Percentiles rank a stretch among this genome's conserved stretches.
phyloP scores from a whole-genome alignment of 1,140 invertebrate species.

The Elysia chlorotica region DNA sequence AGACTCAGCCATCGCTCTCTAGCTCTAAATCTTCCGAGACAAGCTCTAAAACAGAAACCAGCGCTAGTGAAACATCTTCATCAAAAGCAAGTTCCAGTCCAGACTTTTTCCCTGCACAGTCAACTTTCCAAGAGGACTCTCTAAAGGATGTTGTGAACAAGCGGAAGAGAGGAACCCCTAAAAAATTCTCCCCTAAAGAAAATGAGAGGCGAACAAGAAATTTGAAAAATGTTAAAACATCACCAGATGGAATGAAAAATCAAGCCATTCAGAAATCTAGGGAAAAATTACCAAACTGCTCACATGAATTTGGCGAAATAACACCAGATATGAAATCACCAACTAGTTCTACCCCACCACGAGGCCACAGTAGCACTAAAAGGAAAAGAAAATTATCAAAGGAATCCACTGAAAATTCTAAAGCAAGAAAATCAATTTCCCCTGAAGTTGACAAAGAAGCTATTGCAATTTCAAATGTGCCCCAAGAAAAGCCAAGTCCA shows the following conservation, averaged over 20 bases:
- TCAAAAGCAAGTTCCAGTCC: slow-evolving; percentile 12
- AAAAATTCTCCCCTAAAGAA: not conserved
- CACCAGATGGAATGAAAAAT: not conserved
- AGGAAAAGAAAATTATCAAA: not conserved
- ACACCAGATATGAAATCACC: slow-evolving; percentile 18
- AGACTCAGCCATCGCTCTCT: no score
- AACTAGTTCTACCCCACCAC: not conserved
- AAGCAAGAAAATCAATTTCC: not conserved
- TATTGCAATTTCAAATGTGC: not conserved
- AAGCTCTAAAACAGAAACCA: no score
- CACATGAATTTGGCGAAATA: slow-evolving; percentile 1
- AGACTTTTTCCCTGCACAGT: not conserved
- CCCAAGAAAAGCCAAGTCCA: not conserved
- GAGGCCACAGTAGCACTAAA: not conserved
- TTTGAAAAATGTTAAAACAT: not conserved
- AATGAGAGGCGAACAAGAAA: not conserved
- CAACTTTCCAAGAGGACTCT: slow-evolving; percentile 2
- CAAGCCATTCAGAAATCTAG: not conserved
- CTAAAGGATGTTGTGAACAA: not conserved
- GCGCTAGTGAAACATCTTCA: no score
- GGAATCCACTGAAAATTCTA: not conserved
- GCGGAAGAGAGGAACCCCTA: slow-evolving; percentile 3
- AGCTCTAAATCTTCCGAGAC: no score
- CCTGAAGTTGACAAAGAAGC: not conserved
- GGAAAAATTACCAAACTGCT: not conserved